phyloP scores from a whole-genome alignment of 2,797 vertebrate genomes.

The Urophycis tenuis region DNA sequence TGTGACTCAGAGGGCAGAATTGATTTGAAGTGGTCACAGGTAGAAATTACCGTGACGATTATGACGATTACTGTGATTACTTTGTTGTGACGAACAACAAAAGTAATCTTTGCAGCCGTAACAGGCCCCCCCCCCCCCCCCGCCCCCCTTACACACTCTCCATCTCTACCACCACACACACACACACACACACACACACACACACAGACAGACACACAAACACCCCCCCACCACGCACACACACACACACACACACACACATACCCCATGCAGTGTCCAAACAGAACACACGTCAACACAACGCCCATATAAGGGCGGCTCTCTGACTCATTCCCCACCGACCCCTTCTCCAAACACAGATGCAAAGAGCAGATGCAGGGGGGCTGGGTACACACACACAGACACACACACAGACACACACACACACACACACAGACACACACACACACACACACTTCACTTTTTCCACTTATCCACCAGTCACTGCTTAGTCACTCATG shows the following conservation, averaged over 20 bases:
- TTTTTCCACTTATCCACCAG: conserved; percentile 47
- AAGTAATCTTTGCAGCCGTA: not conserved
- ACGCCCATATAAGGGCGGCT: not conserved
- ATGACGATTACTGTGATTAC: no score
- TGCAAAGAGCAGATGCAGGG: not conserved
- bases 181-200: no score
- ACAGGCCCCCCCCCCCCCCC: no score
- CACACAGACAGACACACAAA: no score
- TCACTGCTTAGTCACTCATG: conserved; percentile 12
- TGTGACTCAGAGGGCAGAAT: not conserved
- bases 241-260: not conserved
- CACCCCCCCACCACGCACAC: no score
- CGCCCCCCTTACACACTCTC: not conserved
- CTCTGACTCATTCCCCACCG: not conserved
- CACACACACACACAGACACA: not conserved
- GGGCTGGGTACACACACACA: not conserved
- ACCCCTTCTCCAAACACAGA: not conserved
- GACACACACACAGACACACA: conserved; percentile 30
- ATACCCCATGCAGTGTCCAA: not conserved
- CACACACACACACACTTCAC: conserved; percentile 22
- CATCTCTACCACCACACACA: not conserved
- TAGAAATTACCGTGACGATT: not conserved
- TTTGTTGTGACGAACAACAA: not conserved
- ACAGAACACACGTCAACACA: not conserved
- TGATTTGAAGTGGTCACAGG: not conserved